Conservation (phyloP, 2,888 invertebrate genomes). For the Mallateleia sp. region DNA sequence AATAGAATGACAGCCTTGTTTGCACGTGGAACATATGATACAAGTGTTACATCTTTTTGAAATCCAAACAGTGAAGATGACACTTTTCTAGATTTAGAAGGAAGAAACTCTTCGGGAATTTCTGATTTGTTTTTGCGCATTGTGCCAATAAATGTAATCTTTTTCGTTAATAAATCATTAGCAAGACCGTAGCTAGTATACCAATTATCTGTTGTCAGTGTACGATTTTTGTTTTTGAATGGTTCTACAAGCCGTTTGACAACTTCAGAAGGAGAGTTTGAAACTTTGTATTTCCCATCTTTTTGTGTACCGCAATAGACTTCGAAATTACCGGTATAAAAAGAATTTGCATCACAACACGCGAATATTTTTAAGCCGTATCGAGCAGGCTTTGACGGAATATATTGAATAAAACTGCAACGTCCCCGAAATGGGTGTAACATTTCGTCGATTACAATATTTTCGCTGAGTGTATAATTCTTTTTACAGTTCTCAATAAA, state of each 20-base stretch:
- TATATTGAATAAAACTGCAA: constrained; percentile 52
- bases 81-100: background rate
- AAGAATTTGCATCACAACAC: constrained; percentile 62
- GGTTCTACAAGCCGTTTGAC: constrained; percentile 53
- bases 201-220: constrained; percentile 55
- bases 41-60: constrained; percentile 4
- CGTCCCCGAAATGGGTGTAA: constrained; percentile 66
- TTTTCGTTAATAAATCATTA: constrained; percentile 23
- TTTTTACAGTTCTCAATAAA: constrained; percentile 61
- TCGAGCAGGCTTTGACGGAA: constrained; percentile 18
- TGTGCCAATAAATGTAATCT: constrained; percentile 12
- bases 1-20: constrained; percentile 8
- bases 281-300: constrained; percentile 47
- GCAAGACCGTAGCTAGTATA: constrained; percentile 21
- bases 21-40: constrained; percentile 15
- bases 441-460: constrained; percentile 74
- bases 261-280: constrained; percentile 60
- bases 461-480: constrained; percentile 56
- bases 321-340: constrained; percentile 68
- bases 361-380: constrained; percentile 43
- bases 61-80: constrained; percentile 2
- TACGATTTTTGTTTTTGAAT: constrained; percentile 63
- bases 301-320: constrained; percentile 68
- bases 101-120: background rate
- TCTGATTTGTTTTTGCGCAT: constrained; percentile 11